Evolutionary conservation across 2,797 vertebrate species (phyloP), one percentile per base, ranked within the genome.

Genomic region (Chromis chromis): DNA sequence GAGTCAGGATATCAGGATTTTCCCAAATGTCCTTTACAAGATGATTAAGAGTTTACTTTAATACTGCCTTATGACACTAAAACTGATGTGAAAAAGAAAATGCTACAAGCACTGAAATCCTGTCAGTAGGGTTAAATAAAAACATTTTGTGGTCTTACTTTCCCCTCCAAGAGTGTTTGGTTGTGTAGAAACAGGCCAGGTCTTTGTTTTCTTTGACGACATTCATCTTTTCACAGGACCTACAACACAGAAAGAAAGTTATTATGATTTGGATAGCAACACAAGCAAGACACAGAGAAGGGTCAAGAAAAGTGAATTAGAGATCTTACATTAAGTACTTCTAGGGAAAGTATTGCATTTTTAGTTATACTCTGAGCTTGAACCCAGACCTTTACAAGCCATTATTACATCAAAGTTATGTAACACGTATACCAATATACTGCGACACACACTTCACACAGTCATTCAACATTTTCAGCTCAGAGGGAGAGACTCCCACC

Each of bases 121-220:
- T 48, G 76, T 83, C 7, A 1, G 24, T 27, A 9, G 11, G 10
- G 42, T 28, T 22, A 46, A n/a, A n/a, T 19, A 59, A 12, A 54
- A 54, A 22, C 3, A 40, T 21, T 12, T n/a, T 40, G 7, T 24
- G 17, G 74, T 93, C 97, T 97, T 96, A 99, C 98, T 98, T 99
- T 86, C 98, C 98, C 88, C 98, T 98, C 98, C 98, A 99, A 81
- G 98, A 99, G 95, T 99, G 98, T 91, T 99, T 99, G 93, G 98
- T 99, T 82, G 98, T 99, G 85, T 98, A 99, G 94, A 98, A 99
- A 95, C 98, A 99, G 91, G 98, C 98, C 95, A 99, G 93, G 94
- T 99, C 98, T 94, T 96, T 97, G 95, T 99, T 99, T 84, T 99
- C 98, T 92, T 97, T 98, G 93, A 99, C 93, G 93, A 99, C 93